Evolutionary conservation across 2,888 invertebrate genomes (phyloP), one percentile per base, ranked within the genome.

Genomic region (Watsonalla binaria): DNA sequence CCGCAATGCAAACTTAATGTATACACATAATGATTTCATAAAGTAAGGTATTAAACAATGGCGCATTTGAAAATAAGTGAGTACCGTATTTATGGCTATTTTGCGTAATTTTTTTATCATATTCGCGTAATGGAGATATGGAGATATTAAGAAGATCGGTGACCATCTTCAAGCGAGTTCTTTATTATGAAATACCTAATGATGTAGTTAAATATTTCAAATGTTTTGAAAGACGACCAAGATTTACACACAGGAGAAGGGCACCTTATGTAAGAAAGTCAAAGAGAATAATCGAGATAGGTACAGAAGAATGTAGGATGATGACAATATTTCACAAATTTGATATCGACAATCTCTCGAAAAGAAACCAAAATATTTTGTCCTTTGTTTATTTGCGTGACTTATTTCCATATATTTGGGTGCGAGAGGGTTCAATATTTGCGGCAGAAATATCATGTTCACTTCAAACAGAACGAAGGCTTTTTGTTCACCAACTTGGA

Each of bases 401-500:
- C 47, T 47, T 47, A 47, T 47, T 33, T 24, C 47, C 11, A 24
- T 47, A 47, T 33, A 24, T 47, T 62, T 68, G 67, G 66, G 66
- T 67, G 68, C 68, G 68, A 69, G 63, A 60, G 64, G 61, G 63
- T 64, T 65, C 64, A 59, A 74, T 73, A 78, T 74, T 49, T 78
- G 71, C 63, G 67, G 68, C 68, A 72, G 68, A 74, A 76, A 78
- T 78, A 77, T 74, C 67, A 71, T 66, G 68, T 69, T 70, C 68
- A 71, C 76, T 76, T 78, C 77, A 82, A 80, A 76, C 70, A 70
- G 67, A 78, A 70, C 63, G 60, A 66, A 64, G 58, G 61, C 66
- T 71, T 80, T 83, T 82, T 84, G 84, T 80, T 81, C 85, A 85
- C 68, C 65, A 80, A 78, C 72, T 83, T 77, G 83, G 83, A 86